Evolutionary conservation across 2,113 vertebrate species (phyloP).

Genomic region (Anhinga rufa): DNA sequence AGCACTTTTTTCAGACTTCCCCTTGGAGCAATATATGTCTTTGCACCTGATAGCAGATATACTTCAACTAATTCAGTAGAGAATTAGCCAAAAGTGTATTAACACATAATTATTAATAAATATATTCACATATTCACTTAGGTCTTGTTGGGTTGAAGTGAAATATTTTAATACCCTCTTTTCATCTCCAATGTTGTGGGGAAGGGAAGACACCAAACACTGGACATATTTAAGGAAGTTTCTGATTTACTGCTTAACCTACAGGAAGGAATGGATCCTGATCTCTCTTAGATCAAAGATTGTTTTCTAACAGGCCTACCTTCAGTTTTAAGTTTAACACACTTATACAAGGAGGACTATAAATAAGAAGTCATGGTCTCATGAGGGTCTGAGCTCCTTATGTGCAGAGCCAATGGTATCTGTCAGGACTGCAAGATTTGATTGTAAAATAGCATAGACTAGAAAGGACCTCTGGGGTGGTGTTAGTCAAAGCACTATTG

Average conservation of each 20-base stretch:
- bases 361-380: background rate
- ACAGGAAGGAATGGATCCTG: background rate
- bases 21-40: background rate
- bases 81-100: background rate
- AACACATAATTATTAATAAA: background rate
- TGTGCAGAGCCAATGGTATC: background rate
- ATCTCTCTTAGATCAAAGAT: background rate
- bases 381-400: rapidly evolving
- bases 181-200: background rate
- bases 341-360: background rate
- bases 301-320: rapidly evolving
- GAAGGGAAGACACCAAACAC: background rate
- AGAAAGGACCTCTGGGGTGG: background rate
- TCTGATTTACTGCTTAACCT: background rate
- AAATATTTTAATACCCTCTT: background rate
- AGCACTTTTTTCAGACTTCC: background rate
- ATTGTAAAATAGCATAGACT: background rate
- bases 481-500: background rate
- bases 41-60: background rate
- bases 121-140: background rate
- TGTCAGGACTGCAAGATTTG: background rate
- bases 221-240: background rate
- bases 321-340: background rate
- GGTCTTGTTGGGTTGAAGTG: background rate
- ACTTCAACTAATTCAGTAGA: background rate